Conservation (phyloP, 2,888 invertebrate genomes). For the Elysia crispata region DNA sequence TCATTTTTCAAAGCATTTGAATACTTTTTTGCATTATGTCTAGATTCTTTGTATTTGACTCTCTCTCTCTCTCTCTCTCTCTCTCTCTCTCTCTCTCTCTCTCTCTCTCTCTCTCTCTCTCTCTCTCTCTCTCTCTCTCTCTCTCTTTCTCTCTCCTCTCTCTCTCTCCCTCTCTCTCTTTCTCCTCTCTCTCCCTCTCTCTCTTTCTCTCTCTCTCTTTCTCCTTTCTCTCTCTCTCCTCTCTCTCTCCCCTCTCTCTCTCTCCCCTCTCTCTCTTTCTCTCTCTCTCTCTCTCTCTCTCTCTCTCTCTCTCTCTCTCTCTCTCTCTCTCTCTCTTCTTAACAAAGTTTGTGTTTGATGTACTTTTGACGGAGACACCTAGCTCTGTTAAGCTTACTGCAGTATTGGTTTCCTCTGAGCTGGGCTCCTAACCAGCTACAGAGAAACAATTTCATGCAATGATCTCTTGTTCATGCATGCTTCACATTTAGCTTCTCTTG, state of each 20-base stretch:
- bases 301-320: not conserved
- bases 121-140: constrained; percentile 20
- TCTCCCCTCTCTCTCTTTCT: not conserved
- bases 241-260: not conserved
- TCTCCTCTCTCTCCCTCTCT: constrained; percentile 5
- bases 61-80: constrained; percentile 25
- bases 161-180: constrained; percentile 10
- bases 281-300: not conserved
- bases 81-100: constrained; percentile 7
- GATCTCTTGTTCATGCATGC: too few relatives aligned
- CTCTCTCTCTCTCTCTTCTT: not conserved
- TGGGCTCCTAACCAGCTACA: too few relatives aligned
- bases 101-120: constrained; percentile 1
- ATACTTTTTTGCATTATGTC: not conserved
- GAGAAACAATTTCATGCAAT: too few relatives aligned
- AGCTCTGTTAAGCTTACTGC: too few relatives aligned
- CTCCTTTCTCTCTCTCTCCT: constrained; percentile 1
- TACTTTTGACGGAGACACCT: not conserved
- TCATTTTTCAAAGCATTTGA: too few relatives aligned
- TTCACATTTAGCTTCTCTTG: too few relatives aligned
- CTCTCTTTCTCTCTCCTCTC: constrained; percentile 33
- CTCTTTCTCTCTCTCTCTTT: constrained; percentile 6
- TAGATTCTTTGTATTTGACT: not conserved
- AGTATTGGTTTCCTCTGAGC: too few relatives aligned
- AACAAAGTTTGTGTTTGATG: not conserved